Conservation (phyloP, 2,113 vertebrate genomes). For the Pyrgilauda ruficollis region DNA sequence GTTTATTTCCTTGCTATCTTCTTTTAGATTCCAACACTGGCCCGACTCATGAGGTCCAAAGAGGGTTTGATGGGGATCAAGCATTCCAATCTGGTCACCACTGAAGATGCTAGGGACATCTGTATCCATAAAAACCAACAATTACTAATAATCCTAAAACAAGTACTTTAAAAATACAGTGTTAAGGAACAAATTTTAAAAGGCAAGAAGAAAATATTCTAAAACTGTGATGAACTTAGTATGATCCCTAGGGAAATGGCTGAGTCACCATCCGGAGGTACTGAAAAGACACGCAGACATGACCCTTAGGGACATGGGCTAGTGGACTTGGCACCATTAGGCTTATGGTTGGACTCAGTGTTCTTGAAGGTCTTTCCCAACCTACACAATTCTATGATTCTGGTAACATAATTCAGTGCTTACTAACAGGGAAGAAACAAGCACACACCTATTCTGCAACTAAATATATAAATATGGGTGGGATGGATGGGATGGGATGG, state of each 20-base stretch:
- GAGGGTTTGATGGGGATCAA: slow-evolving; percentile 95
- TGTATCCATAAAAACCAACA: slow-evolving; percentile 61
- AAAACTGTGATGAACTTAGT: background rate
- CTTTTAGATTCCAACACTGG: slow-evolving; percentile 95
- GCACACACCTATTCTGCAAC: background rate
- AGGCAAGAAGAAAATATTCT: background rate
- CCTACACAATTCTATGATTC: background rate
- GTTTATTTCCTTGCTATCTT: slow-evolving; percentile 89
- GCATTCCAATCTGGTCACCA: slow-evolving; percentile 95
- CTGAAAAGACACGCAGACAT: background rate
- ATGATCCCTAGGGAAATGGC: background rate
- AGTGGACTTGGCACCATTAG: background rate
- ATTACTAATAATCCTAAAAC: background rate
- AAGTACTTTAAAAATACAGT: background rate
- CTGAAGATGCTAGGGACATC: slow-evolving; percentile 99
- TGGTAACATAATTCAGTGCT: background rate
- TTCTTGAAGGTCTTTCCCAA: background rate
- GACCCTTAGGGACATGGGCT: background rate
- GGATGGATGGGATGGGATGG: too few relatives aligned
- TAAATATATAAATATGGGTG: background rate
- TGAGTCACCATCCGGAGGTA: background rate
- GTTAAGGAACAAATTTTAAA: background rate
- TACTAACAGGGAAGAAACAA: background rate
- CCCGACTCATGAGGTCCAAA: slow-evolving; percentile 95
- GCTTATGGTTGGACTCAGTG: background rate